Evolutionary conservation across 92 coral and sea anemone genomes (phyloP).

Genomic region (Actinostola sp.): DNA sequence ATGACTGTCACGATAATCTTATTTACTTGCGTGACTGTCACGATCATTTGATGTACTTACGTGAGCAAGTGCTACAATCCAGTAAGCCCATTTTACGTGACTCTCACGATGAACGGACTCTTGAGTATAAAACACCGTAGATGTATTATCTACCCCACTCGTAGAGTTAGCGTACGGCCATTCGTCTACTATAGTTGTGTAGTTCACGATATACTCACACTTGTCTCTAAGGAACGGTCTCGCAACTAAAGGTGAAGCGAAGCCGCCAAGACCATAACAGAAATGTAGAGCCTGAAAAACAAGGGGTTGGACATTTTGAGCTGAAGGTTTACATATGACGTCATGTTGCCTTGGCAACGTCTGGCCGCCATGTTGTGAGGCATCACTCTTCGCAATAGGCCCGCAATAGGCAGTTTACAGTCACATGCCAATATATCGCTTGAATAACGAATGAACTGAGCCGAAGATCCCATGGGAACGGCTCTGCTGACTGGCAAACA

Average conservation of each 20-base stretch:
- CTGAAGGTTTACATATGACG: too few relatives aligned
- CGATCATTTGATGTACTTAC: slow-evolving; percentile 64
- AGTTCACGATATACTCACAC: slow-evolving; percentile 80
- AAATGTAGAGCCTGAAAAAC: slow-evolving; percentile 92
- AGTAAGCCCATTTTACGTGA: slow-evolving; percentile 92
- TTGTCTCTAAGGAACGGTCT: slow-evolving; percentile 78
- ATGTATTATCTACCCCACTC: slow-evolving; percentile 69
- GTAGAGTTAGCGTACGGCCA: slow-evolving; percentile 91
- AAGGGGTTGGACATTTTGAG: too few relatives aligned
- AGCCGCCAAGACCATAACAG: slow-evolving; percentile 84
- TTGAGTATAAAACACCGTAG: slow-evolving; percentile 70
- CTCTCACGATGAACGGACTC: slow-evolving; percentile 83
- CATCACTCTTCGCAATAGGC: too few relatives aligned
- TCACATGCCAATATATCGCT: too few relatives aligned
- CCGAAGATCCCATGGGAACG: too few relatives aligned
- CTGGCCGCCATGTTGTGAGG: too few relatives aligned
- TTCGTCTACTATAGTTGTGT: slow-evolving; percentile 85
- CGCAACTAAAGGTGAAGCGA: slow-evolving; percentile 81
- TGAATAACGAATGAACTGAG: too few relatives aligned
- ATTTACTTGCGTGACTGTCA: too few relatives aligned
- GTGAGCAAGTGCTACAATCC: slow-evolving; percentile 85
- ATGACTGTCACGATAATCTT: too few relatives aligned
- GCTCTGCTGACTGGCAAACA: too few relatives aligned
- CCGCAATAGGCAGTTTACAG: too few relatives aligned
- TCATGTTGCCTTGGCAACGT: too few relatives aligned